These are phyloP conservation scores for Dendrocopos noguchii DNA, from an alignment of 2,113 vertebrate genomes.

Conservation along the genomic window DNA sequence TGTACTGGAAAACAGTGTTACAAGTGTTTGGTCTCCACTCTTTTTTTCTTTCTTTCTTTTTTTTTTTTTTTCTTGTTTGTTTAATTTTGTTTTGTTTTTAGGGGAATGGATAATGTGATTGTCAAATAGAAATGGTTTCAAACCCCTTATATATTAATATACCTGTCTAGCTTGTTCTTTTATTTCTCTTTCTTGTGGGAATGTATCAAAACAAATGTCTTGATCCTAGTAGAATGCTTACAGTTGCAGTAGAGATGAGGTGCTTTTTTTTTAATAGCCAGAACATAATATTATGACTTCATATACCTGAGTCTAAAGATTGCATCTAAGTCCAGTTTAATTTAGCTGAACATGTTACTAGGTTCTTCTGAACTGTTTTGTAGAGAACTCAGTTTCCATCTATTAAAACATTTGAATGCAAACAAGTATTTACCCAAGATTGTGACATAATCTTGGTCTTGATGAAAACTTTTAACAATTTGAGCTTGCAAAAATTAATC, in stretches of 20 bases:
- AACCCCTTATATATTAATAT: fast-evolving
- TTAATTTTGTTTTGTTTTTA: neutral
- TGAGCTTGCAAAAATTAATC: neutral
- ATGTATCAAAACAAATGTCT: neutral
- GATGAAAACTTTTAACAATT: neutral
- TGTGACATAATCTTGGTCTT: neutral
- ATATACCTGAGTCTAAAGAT: neutral
- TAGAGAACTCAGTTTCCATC: neutral
- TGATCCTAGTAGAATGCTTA: neutral
- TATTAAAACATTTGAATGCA: neutral
- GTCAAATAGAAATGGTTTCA: neutral
- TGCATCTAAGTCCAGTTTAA: neutral
- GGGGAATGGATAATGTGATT: neutral
- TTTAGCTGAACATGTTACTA: neutral
- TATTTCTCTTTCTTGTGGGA: neutral
- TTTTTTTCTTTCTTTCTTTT: neutral
- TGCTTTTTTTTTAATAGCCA: too few species aligned
- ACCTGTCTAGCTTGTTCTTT: neutral
- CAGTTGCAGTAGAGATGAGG: neutral
- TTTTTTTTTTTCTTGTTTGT: neutral
- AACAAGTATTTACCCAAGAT: neutral
- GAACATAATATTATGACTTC: neutral
- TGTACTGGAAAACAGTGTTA: neutral
- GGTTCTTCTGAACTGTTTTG: neutral
- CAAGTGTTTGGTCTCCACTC: neutral